Conservation (phyloP, 2,113 vertebrate species). For the Electrona antarctica region DNA sequence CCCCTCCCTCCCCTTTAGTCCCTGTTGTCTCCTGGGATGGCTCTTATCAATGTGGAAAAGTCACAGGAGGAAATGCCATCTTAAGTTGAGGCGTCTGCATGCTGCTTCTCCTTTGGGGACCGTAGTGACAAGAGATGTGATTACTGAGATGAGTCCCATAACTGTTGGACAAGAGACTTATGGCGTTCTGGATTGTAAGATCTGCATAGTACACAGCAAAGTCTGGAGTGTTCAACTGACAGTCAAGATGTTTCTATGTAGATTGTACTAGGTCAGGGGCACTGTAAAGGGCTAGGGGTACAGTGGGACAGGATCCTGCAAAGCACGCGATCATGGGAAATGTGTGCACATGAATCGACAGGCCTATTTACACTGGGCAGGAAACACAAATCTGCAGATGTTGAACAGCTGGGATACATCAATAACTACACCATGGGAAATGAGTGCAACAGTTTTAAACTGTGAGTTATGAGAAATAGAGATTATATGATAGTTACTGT, state of each 20-base stretch:
- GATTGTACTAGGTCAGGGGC: constrained; percentile 43
- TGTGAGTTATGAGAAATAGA: no score
- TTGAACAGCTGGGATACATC: constrained; percentile 75
- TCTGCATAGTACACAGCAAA: constrained; percentile 19
- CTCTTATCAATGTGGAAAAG: constrained; percentile 79
- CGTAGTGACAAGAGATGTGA: constrained; percentile 47
- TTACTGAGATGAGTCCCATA: constrained; percentile 36
- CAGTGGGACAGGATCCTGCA: constrained; percentile 41
- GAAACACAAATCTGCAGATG: constrained; percentile 75
- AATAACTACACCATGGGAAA: constrained; percentile 66
- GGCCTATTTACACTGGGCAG: constrained; percentile 61
- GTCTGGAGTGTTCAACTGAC: no score
- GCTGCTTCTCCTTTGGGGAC: constrained; percentile 65
- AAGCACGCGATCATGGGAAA: constrained; percentile 69
- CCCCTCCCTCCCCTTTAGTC: constrained; percentile 1
- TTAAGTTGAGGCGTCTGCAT: constrained; percentile 70
- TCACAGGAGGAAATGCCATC: constrained; percentile 81
- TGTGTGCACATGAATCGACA: constrained; percentile 53
- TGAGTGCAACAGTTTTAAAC: constrained; percentile 22
- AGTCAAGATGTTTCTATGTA: no score
- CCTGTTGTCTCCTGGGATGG: constrained; percentile 39
- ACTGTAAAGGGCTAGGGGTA: constrained; percentile 16
- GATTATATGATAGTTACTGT: no score
- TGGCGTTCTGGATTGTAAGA: constrained; percentile 52
- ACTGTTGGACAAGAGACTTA: constrained; percentile 55